Conservation (phyloP, 2,797 vertebrate species). For the Ptychobarbus kaznakovi region DNA sequence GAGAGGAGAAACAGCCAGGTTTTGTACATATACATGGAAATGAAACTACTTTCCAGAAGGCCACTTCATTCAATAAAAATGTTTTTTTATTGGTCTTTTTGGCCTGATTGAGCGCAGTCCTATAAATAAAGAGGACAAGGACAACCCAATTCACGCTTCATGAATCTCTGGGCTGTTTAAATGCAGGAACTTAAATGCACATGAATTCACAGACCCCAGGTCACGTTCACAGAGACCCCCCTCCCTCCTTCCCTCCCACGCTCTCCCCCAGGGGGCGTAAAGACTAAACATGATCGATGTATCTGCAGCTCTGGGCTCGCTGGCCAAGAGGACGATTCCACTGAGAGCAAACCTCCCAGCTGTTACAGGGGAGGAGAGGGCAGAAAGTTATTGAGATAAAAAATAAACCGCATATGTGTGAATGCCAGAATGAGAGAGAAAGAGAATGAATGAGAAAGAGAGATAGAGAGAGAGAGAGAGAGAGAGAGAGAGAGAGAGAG, state of each 20-base stretch:
- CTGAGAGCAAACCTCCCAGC: conserved; percentile 26
- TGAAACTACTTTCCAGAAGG: no score
- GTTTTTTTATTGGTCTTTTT: no score
- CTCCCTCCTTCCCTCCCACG: conserved; percentile 41
- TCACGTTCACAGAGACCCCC: conserved; percentile 50
- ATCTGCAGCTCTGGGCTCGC: conserved; percentile 31
- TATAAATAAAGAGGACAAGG: no score
- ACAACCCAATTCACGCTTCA: no score
- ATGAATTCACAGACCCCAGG: conserved; percentile 35
- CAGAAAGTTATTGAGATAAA: not conserved
- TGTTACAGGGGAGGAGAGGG: conserved; percentile 14
- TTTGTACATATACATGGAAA: no score
- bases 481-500: conserved; percentile 5
- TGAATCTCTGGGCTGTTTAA: no score
- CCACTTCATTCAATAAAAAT: no score
- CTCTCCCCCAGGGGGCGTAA: conserved; percentile 56
- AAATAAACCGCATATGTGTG: not conserved
- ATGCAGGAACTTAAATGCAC: no score
- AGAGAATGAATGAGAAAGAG: not conserved
- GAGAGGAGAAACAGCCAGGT: no score
- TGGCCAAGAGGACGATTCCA: conserved; percentile 17
- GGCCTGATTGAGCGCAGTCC: no score
- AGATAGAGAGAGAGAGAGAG: not conserved
- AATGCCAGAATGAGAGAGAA: not conserved
- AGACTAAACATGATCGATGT: conserved; percentile 43